These are phyloP conservation scores for Parnassius apollo DNA, from an alignment of 2,888 invertebrate genomes.

Conservation along the genomic window DNA sequence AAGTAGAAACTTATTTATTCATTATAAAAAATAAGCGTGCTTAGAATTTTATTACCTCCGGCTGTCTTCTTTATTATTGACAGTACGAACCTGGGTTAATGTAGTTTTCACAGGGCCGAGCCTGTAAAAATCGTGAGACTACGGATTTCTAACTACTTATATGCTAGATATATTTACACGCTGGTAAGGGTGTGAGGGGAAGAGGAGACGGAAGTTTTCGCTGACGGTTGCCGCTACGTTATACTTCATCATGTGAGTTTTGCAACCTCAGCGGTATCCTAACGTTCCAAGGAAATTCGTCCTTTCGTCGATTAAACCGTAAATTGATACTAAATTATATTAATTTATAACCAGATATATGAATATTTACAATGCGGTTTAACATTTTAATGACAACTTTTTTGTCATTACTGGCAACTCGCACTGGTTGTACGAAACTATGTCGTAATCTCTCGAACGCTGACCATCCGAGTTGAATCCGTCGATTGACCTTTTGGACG, in stretches of 20 bases:
- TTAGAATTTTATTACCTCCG: too few species aligned
- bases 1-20: too few species aligned
- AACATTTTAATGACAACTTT: too few species aligned
- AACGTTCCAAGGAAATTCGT: conserved; percentile 40
- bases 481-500: too few species aligned
- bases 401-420: too few species aligned
- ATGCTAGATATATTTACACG: conserved; percentile 37
- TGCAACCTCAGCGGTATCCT: conserved; percentile 44
- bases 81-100: conserved; percentile 31
- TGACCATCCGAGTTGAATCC: too few species aligned
- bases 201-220: conserved; percentile 38
- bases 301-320: conserved; percentile 47
- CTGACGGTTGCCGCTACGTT: conserved; percentile 41
- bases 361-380: too few species aligned
- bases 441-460: too few species aligned
- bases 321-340: conserved; percentile 20
- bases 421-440: too few species aligned
- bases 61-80: conserved; percentile 46
- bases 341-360: background rate
- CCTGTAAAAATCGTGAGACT: conserved; percentile 22
- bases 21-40: too few species aligned
- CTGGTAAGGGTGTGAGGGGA: conserved; percentile 37
- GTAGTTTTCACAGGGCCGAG: conserved; percentile 24
- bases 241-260: conserved; percentile 45
- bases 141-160: conserved; percentile 28